Percentiles rank a stretch among this genome's conserved stretches.
Conservation (phyloP, 2,113 vertebrate genomes). For the Triplophysa rosa region DNA sequence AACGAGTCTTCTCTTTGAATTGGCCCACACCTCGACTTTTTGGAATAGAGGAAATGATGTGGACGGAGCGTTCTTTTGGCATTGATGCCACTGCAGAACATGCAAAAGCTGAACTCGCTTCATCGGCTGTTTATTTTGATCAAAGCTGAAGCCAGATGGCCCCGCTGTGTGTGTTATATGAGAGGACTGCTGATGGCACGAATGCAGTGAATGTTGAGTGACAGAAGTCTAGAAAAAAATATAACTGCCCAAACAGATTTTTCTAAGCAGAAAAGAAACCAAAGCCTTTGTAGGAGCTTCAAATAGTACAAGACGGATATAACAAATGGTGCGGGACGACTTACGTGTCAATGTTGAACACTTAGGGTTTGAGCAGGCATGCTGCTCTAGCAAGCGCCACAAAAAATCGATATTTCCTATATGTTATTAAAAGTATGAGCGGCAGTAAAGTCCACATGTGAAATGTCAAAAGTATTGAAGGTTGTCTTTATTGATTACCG, state of each 20-base stretch:
- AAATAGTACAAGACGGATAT: neutral
- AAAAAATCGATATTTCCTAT: neutral
- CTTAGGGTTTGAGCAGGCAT: too few relatives aligned
- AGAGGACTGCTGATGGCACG: constrained; percentile 23
- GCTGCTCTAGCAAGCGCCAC: too few relatives aligned
- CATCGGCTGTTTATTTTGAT: constrained; percentile 12
- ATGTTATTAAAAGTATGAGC: neutral
- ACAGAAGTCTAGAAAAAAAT: neutral
- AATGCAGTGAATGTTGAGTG: constrained; percentile 4
- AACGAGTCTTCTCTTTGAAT: neutral
- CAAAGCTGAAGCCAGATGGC: constrained; percentile 28
- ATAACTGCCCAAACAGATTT: neutral
- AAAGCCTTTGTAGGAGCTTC: neutral
- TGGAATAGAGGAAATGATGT: neutral
- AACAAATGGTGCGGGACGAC: too few relatives aligned
- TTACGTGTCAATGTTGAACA: too few relatives aligned
- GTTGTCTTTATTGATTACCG: constrained; percentile 40
- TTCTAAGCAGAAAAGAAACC: neutral
- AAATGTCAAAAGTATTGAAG: constrained; percentile 19
- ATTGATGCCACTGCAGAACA: neutral
- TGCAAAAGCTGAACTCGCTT: constrained; percentile 27
- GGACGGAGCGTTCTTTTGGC: constrained; percentile 18
- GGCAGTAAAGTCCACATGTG: neutral
- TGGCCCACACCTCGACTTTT: neutral
- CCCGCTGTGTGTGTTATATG: constrained; percentile 1